phyloP scores from a whole-genome alignment of 2,797 vertebrate species.

The Rallus crepitans region DNA sequence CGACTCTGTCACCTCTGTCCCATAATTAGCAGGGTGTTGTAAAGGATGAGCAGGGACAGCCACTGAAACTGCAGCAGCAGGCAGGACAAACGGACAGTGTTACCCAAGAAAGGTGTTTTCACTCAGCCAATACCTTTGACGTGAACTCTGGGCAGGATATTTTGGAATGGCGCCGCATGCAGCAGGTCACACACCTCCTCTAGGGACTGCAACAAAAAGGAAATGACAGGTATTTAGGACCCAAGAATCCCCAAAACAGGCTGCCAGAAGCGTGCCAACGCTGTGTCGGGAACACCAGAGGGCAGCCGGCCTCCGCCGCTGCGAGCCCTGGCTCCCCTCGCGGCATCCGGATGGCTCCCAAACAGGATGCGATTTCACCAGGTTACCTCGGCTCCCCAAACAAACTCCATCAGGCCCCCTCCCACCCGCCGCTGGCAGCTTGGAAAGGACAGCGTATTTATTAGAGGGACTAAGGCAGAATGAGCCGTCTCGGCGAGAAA shows the following conservation, averaged over 20 bases:
- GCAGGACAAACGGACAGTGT: neutral
- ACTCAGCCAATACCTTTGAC: constrained; percentile 89
- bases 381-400: neutral
- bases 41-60: neutral
- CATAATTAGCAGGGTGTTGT: neutral
- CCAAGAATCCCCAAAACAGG: fast-evolving
- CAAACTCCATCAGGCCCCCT: neutral
- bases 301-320: neutral
- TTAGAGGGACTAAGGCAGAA: constrained; percentile 22
- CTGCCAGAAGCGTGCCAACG: neutral
- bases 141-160: constrained; percentile 95
- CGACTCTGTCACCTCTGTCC: neutral
- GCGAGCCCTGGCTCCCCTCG: neutral
- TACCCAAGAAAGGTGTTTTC: neutral
- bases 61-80: neutral
- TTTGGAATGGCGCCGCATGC: constrained; percentile 97
- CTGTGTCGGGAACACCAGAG: neutral
- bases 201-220: constrained; percentile 84
- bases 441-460: neutral
- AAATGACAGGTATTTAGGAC: neutral
- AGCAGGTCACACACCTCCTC: constrained; percentile 98
- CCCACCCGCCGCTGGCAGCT: neutral
- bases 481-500: neutral
- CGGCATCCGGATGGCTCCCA: fast-evolving
- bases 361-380: neutral